Percentiles rank a stretch among this genome's conserved stretches.
Conservation (phyloP, 2,797 vertebrate genomes). For the Pantherophis vulpinus region DNA sequence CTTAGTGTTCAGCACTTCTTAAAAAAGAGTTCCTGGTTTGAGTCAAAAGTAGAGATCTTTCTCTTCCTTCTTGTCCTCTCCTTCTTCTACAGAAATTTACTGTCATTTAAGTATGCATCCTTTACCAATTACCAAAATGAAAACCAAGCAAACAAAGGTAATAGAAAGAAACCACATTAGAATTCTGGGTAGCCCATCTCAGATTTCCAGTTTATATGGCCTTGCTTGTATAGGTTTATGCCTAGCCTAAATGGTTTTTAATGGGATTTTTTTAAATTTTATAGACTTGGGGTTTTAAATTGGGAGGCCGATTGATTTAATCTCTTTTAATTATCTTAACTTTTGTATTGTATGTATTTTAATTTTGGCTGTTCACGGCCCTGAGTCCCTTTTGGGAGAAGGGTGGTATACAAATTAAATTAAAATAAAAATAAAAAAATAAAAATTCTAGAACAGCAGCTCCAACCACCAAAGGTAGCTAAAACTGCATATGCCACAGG, state of each 20-base stretch:
- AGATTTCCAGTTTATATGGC: background rate
- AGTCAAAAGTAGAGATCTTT: background rate
- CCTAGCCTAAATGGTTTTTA: too few relatives aligned
- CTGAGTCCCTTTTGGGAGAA: too few relatives aligned
- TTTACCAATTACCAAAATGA: background rate
- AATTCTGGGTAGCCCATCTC: background rate
- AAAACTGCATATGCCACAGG: background rate
- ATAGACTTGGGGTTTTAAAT: too few relatives aligned
- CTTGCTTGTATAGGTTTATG: background rate
- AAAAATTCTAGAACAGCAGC: background rate
- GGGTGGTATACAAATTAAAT: too few relatives aligned
- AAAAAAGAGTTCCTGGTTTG: background rate
- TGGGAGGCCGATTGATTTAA: too few relatives aligned
- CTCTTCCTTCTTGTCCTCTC: background rate
- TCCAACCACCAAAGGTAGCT: background rate
- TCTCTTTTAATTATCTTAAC: too few relatives aligned
- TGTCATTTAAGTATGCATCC: background rate
- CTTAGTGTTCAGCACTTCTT: background rate
- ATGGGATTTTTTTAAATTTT: too few relatives aligned
- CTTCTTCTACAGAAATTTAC: background rate
- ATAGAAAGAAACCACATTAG: background rate
- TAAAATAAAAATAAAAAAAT: too few relatives aligned
- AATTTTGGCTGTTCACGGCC: too few relatives aligned
- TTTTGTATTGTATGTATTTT: too few relatives aligned
- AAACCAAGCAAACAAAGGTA: background rate